phyloP scores from a whole-genome alignment of 2,888 invertebrate genomes.

The Empis livida region DNA sequence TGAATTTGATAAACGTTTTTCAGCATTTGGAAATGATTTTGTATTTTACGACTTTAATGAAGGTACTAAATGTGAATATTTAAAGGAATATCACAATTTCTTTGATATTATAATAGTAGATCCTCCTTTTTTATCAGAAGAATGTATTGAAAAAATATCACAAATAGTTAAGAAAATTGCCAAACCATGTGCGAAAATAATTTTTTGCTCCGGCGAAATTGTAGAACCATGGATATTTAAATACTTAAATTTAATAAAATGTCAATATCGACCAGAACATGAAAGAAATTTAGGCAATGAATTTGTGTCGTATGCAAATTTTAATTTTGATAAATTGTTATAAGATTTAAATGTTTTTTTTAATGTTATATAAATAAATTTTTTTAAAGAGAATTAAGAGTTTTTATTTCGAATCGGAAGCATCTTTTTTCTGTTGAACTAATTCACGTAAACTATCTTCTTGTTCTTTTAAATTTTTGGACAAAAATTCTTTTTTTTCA shows the following conservation, averaged over 20 bases:
- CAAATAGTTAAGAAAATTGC: constrained; percentile 60
- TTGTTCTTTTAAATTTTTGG: constrained; percentile 62
- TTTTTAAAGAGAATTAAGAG: not conserved
- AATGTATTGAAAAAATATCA: constrained; percentile 76
- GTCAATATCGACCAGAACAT: constrained; percentile 66
- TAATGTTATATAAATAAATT: not conserved
- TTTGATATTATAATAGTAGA: constrained; percentile 85
- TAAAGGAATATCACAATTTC: constrained; percentile 31
- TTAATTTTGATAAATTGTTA: constrained; percentile 46
- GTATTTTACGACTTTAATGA: constrained; percentile 85
- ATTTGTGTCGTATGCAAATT: constrained; percentile 85
- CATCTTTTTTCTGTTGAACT: constrained; percentile 51
- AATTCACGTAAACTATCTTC: constrained; percentile 72
- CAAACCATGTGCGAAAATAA: constrained; percentile 34
- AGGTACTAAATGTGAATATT: constrained; percentile 48
- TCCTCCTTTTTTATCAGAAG: constrained; percentile 89
- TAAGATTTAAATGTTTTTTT: constrained; percentile 4
- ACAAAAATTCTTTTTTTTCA: constrained; percentile 58
- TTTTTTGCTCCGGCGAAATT: constrained; percentile 76
- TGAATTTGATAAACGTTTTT: constrained; percentile 79
- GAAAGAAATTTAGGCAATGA: constrained; percentile 85
- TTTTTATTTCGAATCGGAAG: constrained; percentile 16
- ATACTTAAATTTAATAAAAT: constrained; percentile 50
- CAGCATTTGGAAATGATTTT: constrained; percentile 63
- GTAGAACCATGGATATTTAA: constrained; percentile 54